These are phyloP conservation scores for Lonchura striata DNA, from an alignment of 2,113 vertebrate genomes.

Conservation along the genomic window DNA sequence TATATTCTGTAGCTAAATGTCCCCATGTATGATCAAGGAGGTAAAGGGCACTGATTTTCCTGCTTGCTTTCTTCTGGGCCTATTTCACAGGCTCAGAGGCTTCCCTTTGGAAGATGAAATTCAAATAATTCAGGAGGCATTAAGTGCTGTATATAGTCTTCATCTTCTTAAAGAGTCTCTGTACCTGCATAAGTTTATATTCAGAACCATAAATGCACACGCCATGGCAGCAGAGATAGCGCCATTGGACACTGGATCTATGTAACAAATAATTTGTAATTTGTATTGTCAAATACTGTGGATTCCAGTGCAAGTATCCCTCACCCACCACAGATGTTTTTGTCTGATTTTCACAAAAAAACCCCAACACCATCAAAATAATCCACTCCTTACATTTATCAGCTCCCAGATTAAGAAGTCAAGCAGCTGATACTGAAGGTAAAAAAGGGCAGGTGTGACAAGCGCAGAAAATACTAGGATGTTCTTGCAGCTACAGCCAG, in stretches of 20 bases:
- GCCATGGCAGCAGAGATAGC: neutral
- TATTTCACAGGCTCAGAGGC: neutral
- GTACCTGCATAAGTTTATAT: neutral
- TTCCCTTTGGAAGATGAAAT: neutral
- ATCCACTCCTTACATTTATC: neutral
- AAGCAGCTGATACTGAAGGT: neutral
- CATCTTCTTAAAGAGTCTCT: neutral
- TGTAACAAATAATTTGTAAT: neutral
- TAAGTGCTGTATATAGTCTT: neutral
- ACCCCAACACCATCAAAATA: neutral
- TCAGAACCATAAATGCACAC: neutral
- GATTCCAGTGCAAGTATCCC: fast-evolving
- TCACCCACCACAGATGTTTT: fast-evolving
- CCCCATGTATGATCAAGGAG: neutral
- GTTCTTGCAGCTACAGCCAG: neutral
- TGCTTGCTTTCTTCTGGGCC: neutral
- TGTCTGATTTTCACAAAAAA: neutral
- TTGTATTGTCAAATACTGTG: neutral
- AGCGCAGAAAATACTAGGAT: neutral
- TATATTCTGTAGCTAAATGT: neutral
- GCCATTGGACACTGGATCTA: neutral
- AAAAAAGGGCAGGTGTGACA: neutral
- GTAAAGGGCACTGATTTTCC: neutral
- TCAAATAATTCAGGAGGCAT: neutral
- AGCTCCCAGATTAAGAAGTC: neutral